Evolutionary conservation across 2,113 vertebrate species (phyloP).

Genomic region (Beaufortia kweichowensis): DNA sequence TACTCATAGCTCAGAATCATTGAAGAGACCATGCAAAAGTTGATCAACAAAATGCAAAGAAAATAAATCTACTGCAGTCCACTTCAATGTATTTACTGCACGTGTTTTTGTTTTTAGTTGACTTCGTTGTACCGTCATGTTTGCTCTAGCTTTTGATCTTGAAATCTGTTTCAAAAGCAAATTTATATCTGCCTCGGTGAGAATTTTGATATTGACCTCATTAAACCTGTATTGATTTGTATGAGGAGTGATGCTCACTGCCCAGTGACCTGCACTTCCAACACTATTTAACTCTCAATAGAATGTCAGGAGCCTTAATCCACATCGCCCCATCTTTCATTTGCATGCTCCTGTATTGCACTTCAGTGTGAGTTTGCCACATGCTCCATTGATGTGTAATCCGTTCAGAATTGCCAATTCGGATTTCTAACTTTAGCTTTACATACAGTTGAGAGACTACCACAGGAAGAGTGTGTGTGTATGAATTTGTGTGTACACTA

Average conservation of each 20-base stretch:
- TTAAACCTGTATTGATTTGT: slow-evolving; percentile 41
- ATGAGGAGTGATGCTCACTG: slow-evolving; percentile 30
- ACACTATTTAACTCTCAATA: slow-evolving; percentile 15
- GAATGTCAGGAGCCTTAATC: slow-evolving; percentile 19
- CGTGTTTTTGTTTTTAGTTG: background rate
- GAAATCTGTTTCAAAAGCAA: background rate
- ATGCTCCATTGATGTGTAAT: no score
- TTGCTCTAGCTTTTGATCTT: slow-evolving; percentile 41
- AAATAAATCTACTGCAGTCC: background rate
- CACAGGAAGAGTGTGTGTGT: background rate
- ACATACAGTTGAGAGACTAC: background rate
- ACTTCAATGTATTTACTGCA: background rate
- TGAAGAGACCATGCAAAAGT: background rate
- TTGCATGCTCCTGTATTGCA: background rate
- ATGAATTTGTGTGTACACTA: background rate
- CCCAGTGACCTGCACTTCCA: slow-evolving; percentile 43
- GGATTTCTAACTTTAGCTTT: background rate
- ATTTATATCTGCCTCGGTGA: slow-evolving; percentile 10
- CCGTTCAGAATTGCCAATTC: background rate
- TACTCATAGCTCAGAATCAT: no score
- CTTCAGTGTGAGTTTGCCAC: background rate
- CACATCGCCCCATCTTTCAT: background rate
- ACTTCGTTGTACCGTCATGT: slow-evolving; percentile 11
- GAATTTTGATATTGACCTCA: slow-evolving; percentile 37
- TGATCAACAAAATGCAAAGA: background rate